Conservation (phyloP, 2,113 vertebrate genomes). For the Daboia siamensis region DNA sequence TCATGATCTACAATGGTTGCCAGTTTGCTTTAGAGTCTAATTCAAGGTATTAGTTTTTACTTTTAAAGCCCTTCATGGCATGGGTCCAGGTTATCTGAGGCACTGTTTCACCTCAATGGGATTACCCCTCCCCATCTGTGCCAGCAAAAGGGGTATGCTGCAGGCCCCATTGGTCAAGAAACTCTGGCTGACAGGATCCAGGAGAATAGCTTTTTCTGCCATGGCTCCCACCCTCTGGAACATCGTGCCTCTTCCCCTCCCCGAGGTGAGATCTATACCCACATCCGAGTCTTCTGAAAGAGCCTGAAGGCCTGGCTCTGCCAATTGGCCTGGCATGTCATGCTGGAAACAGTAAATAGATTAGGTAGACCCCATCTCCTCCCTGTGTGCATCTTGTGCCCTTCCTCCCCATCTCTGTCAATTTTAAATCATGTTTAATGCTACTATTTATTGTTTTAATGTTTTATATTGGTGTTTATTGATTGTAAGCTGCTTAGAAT, state of each 20-base stretch:
- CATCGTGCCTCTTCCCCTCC: not conserved
- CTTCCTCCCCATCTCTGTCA: not conserved
- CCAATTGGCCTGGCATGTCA: not conserved
- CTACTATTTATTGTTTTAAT: not conserved
- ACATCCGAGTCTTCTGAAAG: not conserved
- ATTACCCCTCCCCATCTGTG: not conserved
- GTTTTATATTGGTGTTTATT: not conserved
- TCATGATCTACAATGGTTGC: not conserved
- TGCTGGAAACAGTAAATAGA: not conserved
- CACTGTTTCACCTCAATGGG: not conserved
- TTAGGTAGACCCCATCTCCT: not conserved
- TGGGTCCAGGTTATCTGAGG: not conserved
- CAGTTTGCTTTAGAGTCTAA: not conserved
- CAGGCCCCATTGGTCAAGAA: not conserved
- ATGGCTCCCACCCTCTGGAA: not conserved
- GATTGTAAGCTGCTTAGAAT: too few species aligned
- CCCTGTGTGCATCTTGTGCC: not conserved
- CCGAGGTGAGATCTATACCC: not conserved
- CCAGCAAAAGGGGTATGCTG: not conserved
- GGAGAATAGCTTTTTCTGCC: not conserved
- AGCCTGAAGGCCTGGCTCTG: not conserved
- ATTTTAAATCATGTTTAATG: not conserved
- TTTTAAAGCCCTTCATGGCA: not conserved
- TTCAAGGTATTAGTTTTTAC: not conserved
- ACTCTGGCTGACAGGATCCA: not conserved